Evolutionary conservation across 1,140 invertebrate species (phyloP).

Genomic region (Drosophila obscura): DNA sequence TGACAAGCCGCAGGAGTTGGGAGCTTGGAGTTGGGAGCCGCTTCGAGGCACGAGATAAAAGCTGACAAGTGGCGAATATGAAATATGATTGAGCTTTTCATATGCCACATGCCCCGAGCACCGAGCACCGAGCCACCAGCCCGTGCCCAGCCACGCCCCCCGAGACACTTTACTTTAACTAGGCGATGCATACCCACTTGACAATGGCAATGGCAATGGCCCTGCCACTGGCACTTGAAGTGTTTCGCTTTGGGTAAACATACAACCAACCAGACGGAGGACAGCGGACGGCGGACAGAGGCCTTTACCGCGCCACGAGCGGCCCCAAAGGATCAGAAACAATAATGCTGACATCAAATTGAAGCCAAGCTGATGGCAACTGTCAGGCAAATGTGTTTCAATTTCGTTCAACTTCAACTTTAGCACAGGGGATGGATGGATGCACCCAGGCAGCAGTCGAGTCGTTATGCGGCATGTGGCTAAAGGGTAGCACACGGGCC

Average conservation of each 20-base stretch:
- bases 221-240: conserved; percentile 45
- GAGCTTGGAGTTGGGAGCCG: background rate
- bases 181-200: conserved; percentile 11
- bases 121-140: too few species aligned
- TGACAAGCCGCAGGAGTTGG: conserved; percentile 33
- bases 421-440: conserved; percentile 7
- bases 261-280: conserved; percentile 30
- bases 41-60: conserved; percentile 52
- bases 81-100: conserved; percentile 56
- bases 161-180: conserved; percentile 47
- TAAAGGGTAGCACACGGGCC: conserved; percentile 3
- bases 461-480: conserved; percentile 2
- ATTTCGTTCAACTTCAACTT: conserved; percentile 57
- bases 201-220: too few species aligned
- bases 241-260: conserved; percentile 66
- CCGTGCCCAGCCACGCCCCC: conserved; percentile 4
- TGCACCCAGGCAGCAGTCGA: background rate
- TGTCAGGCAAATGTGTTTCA: conserved; percentile 70
- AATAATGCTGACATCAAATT: conserved; percentile 75
- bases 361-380: conserved; percentile 69
- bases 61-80: conserved; percentile 72
- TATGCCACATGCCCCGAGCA: background rate
- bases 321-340: conserved; percentile 71
- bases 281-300: background rate
- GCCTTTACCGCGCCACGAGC: background rate